phyloP scores from a whole-genome alignment of 2,888 invertebrate genomes.

The Cylloceria caligata region DNA sequence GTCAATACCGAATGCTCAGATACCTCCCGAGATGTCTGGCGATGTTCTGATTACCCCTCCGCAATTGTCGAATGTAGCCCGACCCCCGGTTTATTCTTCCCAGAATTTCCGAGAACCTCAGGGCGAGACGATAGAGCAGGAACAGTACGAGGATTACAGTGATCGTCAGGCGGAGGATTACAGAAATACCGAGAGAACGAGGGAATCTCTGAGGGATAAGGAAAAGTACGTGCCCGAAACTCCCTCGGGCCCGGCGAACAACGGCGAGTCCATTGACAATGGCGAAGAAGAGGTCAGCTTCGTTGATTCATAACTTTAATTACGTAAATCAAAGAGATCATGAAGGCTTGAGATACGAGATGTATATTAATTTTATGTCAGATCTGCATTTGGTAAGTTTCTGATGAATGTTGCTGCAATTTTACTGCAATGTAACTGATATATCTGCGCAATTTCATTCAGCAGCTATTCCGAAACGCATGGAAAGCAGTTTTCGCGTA shows the following conservation, averaged over 20 bases:
- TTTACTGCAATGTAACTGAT: too few relatives aligned
- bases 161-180: slow-evolving; percentile 62
- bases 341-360: not conserved
- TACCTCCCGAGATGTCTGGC: slow-evolving; percentile 72
- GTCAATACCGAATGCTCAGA: slow-evolving; percentile 73
- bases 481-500: not conserved
- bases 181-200: slow-evolving; percentile 48
- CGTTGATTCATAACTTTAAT: not conserved
- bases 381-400: not conserved
- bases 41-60: slow-evolving; percentile 80
- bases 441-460: not conserved
- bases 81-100: slow-evolving; percentile 79
- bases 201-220: slow-evolving; percentile 52
- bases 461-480: not conserved
- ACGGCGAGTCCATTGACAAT: slow-evolving; percentile 54
- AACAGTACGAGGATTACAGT: slow-evolving; percentile 64
- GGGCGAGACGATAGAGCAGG: slow-evolving; percentile 52
- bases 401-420: not conserved
- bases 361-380: not conserved
- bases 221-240: slow-evolving; percentile 58
- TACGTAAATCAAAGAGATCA: not conserved
- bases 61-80: slow-evolving; percentile 75
- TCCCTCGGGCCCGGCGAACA: slow-evolving; percentile 46
- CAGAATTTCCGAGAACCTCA: slow-evolving; percentile 76
- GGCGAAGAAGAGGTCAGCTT: slow-evolving; percentile 65